A percentile compares a stretch with the other conserved stretches of the same genome.
Evolutionary conservation across 2,113 vertebrate species (phyloP).

Genomic region (Laterallus jamaicensis): DNA sequence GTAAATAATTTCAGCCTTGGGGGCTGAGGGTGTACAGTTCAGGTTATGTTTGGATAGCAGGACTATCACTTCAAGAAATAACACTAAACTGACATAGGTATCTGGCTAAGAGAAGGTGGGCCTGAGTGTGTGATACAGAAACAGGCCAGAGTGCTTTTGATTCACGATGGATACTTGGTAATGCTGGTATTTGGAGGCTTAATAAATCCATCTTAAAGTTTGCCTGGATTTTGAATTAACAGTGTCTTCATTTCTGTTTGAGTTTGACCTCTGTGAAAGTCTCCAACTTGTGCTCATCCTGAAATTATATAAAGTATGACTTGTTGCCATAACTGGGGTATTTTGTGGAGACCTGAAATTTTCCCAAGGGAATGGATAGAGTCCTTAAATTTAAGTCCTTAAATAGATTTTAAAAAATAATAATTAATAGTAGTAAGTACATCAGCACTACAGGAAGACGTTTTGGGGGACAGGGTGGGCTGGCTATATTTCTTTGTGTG

Average conservation of each 20-base stretch:
- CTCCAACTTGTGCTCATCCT: not conserved
- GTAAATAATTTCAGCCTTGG: not conserved
- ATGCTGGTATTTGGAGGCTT: not conserved
- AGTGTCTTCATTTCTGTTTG: not conserved
- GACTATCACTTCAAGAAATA: not conserved
- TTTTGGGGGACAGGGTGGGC: rapidly evolving
- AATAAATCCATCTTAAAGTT: not conserved
- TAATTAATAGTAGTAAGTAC: not conserved
- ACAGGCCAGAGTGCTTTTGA: not conserved
- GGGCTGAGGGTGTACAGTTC: not conserved
- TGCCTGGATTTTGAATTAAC: not conserved
- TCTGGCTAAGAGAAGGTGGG: not conserved
- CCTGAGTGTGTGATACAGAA: not conserved
- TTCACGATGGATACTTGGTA: not conserved
- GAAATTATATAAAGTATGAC: not conserved
- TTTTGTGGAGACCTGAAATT: not conserved
- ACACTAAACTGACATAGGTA: rapidly evolving
- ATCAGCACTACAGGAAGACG: not conserved
- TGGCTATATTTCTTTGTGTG: not conserved
- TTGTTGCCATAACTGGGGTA: not conserved
- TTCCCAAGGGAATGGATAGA: not conserved
- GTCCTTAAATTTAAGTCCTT: too few species aligned
- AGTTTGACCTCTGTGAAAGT: not conserved
- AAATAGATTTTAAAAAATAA: too few species aligned
- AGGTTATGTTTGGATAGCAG: not conserved